These are phyloP conservation scores for Alligator mississippiensis DNA, from an alignment of 2,113 vertebrate genomes.

Conservation along the genomic window DNA sequence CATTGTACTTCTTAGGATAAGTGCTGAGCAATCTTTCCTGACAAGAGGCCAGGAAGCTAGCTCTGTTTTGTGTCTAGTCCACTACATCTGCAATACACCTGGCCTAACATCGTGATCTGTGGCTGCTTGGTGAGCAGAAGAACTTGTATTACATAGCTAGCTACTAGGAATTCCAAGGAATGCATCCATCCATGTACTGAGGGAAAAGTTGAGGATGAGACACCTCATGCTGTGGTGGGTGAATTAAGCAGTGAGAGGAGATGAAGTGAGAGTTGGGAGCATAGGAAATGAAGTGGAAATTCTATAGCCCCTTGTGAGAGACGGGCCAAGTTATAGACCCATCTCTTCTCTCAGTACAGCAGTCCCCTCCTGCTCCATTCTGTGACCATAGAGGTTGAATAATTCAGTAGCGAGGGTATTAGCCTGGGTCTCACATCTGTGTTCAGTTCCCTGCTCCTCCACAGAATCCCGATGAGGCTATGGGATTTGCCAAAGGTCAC, in stretches of 20 bases:
- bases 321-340: too few relatives aligned
- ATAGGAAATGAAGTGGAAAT: neutral
- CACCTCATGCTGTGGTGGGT: neutral
- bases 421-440: neutral
- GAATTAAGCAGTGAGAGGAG: neutral
- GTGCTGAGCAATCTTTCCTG: neutral
- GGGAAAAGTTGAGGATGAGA: neutral
- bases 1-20: neutral
- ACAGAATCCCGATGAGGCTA: too few relatives aligned
- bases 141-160: neutral
- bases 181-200: neutral
- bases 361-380: neutral
- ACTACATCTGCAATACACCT: neutral
- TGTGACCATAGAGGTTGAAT: too few relatives aligned
- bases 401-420: neutral
- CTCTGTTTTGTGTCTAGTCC: neutral
- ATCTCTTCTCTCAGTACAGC: neutral
- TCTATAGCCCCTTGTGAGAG: too few relatives aligned
- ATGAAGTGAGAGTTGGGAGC: neutral
- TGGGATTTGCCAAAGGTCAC: too few relatives aligned
- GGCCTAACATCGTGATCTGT: too few relatives aligned
- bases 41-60: neutral
- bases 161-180: neutral
- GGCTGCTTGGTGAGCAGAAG: neutral
- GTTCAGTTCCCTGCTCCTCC: neutral